These are phyloP conservation scores for Trematomus bernacchii DNA, from an alignment of 2,797 vertebrate species.

Conservation along the genomic window DNA sequence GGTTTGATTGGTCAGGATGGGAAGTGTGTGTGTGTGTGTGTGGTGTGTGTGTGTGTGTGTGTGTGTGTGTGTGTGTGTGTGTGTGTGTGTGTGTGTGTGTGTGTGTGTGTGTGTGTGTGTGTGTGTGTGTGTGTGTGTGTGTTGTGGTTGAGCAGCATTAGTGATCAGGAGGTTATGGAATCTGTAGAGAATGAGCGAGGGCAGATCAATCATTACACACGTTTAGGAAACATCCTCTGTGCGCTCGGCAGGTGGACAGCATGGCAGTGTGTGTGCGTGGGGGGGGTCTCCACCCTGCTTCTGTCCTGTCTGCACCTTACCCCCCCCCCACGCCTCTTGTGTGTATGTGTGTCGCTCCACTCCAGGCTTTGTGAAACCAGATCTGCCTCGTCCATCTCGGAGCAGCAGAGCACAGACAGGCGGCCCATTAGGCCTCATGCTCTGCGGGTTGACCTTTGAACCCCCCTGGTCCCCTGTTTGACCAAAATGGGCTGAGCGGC, in stretches of 20 bases:
- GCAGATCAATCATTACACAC: constrained; percentile 74
- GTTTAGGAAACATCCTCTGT: constrained; percentile 68
- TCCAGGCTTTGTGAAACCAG: constrained; percentile 81
- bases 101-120: constrained; percentile 41
- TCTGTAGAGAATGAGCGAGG: constrained; percentile 58
- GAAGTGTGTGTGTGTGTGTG: constrained; percentile 27
- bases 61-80: constrained; percentile 30
- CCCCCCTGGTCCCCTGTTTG: constrained; percentile 63
- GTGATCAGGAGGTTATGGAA: constrained; percentile 65
- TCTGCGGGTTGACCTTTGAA: constrained; percentile 79
- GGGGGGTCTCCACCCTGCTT: constrained; percentile 58
- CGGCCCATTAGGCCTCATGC: constrained; percentile 78
- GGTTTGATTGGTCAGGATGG: constrained; percentile 63
- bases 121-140: constrained; percentile 35
- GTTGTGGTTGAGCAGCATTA: constrained; percentile 36
- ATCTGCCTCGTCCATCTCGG: constrained; percentile 80
- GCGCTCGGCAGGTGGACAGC: constrained; percentile 75
- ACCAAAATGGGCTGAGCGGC: constrained; percentile 69
- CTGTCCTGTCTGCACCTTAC: constrained; percentile 81
- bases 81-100: constrained; percentile 25
- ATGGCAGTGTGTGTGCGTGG: background rate
- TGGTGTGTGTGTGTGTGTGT: constrained; percentile 45
- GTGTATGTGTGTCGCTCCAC: constrained; percentile 28
- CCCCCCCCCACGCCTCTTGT: constrained; percentile 8
- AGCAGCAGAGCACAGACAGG: constrained; percentile 75